A percentile compares a stretch with the other conserved stretches of the same genome.
phyloP scores from a whole-genome alignment of 2,113 vertebrate genomes.

The Dicentrarchus labrax region DNA sequence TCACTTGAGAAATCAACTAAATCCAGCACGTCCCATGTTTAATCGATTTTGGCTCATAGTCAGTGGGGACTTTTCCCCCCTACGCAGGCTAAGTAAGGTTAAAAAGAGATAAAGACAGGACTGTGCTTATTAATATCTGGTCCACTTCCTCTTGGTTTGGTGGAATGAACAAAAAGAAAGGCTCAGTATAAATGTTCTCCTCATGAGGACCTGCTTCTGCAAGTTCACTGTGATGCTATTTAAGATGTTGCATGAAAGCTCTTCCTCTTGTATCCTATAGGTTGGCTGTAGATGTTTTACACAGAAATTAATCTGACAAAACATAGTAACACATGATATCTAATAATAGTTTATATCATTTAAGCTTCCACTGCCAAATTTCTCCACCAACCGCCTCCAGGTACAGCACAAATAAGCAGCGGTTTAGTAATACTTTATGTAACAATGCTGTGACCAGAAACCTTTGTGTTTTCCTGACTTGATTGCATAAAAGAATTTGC shows the following conservation, averaged over 20 bases:
- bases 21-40: conserved; percentile 56
- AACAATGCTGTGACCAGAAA: conserved; percentile 14
- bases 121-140: conserved; percentile 27
- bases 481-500: neutral
- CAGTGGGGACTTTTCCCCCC: conserved; percentile 27
- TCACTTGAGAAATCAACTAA: conserved; percentile 70
- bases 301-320: neutral
- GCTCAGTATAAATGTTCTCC: neutral
- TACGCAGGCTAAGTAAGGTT: conserved; percentile 36
- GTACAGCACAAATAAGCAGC: conserved; percentile 4
- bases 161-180: conserved; percentile 4
- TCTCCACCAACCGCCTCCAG: neutral
- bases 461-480: neutral
- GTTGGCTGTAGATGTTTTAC: neutral
- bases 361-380: neutral
- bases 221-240: neutral
- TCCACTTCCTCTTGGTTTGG: conserved; percentile 27
- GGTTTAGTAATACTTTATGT: conserved; percentile 9
- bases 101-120: conserved; percentile 42
- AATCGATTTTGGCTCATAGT: conserved; percentile 60
- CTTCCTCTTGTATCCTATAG: neutral
- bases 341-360: neutral
- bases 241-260: neutral
- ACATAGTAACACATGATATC: neutral
- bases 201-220: neutral